Evolutionary conservation across 64 coral and sea anemone species (phyloP).

Genomic region (Acropora yongei): DNA sequence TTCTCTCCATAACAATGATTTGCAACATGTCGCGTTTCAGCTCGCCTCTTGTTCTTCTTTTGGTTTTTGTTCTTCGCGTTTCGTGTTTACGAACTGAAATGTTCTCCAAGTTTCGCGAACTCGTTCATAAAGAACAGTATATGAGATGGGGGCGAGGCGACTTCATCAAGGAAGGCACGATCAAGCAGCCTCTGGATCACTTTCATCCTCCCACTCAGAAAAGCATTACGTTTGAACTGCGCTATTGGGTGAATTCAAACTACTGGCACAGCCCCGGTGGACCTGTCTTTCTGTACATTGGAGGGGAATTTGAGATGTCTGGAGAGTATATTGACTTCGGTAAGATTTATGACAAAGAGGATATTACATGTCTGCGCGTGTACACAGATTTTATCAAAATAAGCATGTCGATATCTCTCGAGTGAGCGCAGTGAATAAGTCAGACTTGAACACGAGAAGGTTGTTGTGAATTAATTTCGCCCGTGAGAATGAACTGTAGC

Average conservation of each 20-base stretch:
- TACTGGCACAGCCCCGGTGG: slow-evolving; percentile 75
- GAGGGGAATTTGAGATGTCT: slow-evolving; percentile 54
- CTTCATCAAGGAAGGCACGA: slow-evolving; percentile 16
- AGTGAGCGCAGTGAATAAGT: no score
- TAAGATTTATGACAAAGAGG: not conserved
- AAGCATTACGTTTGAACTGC: slow-evolving; percentile 50
- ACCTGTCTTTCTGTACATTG: slow-evolving; percentile 82
- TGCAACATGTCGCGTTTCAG: not conserved
- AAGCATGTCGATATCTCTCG: no score
- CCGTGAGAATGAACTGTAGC: no score
- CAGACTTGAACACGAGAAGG: no score
- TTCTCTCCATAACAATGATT: no score
- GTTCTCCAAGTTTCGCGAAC: slow-evolving; percentile 50
- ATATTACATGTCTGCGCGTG: no score
- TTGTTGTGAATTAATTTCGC: no score
- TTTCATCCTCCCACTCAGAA: slow-evolving; percentile 27
- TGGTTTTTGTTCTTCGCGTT: slow-evolving; percentile 12
- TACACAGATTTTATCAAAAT: no score
- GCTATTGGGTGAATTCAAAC: slow-evolving; percentile 64
- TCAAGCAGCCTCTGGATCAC: slow-evolving; percentile 76
- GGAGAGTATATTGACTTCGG: slow-evolving; percentile 44
- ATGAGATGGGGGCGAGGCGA: not conserved
- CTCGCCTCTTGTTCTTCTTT: not conserved
- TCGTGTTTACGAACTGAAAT: slow-evolving; percentile 48
- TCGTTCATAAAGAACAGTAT: slow-evolving; percentile 12